A percentile compares a stretch with the other conserved stretches of the same genome.
Conservation (phyloP, 2,888 invertebrate genomes). For the Laothoe populi region DNA sequence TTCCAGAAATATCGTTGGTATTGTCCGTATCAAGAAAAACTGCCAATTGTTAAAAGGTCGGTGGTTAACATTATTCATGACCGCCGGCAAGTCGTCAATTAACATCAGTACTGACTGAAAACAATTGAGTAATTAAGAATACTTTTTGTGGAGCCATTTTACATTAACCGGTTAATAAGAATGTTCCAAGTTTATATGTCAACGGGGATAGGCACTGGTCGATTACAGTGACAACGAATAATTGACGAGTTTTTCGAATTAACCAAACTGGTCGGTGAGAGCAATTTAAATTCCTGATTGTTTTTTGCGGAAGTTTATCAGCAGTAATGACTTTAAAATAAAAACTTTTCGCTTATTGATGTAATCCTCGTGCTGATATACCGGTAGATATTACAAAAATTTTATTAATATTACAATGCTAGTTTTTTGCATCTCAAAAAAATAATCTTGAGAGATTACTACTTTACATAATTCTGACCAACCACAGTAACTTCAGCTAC, state of each 20-base stretch:
- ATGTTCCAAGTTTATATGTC: constrained; percentile 21
- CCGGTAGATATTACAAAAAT: neutral
- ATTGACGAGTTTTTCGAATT: constrained; percentile 22
- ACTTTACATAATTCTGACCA: no score
- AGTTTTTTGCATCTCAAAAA: no score
- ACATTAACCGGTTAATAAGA: constrained; percentile 8
- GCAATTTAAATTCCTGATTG: constrained; percentile 19
- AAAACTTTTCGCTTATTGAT: constrained; percentile 1
- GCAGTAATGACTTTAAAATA: constrained; percentile 15
- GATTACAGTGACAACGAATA: constrained; percentile 15
- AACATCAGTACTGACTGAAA: constrained; percentile 38
- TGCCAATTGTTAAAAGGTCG: constrained; percentile 24
- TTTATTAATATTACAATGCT: neutral
- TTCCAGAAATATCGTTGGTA: neutral
- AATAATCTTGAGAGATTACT: no score
- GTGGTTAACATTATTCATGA: constrained; percentile 29
- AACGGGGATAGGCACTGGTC: constrained; percentile 9
- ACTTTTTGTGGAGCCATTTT: neutral
- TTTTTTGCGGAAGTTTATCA: constrained; percentile 18
- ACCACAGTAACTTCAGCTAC: no score
- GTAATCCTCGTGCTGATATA: neutral
- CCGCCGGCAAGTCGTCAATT: constrained; percentile 23
- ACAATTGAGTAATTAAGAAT: constrained; percentile 46
- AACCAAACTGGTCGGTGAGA: constrained; percentile 2
- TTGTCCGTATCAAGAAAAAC: neutral